These are phyloP conservation scores for Atrina japonica DNA, from an alignment of 2,888 invertebrate genomes.

Conservation along the genomic window DNA sequence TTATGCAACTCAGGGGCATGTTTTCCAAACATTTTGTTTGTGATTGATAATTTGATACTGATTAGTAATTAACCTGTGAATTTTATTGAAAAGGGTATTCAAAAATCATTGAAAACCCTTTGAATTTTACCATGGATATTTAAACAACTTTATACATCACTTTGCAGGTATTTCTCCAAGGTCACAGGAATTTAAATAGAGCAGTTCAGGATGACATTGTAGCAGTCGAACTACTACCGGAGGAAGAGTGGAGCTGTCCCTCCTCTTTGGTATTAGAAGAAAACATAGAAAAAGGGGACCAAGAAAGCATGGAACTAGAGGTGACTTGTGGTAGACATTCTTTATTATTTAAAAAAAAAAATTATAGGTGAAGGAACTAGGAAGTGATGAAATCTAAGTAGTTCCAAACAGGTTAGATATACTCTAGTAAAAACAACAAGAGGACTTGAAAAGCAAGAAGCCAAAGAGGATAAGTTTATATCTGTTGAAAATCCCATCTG, in stretches of 20 bases:
- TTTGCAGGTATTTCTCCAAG: conserved; percentile 76
- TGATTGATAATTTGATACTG: no score
- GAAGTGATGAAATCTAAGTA: no score
- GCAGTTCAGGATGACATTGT: conserved; percentile 97
- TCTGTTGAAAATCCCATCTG: no score
- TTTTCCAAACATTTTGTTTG: no score
- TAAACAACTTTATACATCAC: conserved; percentile 4
- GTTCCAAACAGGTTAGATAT: no score
- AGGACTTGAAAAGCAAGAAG: no score
- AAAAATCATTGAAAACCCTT: not conserved
- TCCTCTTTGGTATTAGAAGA: conserved; percentile 85
- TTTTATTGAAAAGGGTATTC: not conserved
- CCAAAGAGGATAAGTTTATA: no score
- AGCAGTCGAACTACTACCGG: conserved; percentile 92
- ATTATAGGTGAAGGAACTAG: no score
- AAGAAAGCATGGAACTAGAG: conserved; percentile 73
- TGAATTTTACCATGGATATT: not conserved
- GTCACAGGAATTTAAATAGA: conserved; percentile 86
- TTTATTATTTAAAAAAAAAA: no score
- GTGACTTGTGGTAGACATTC: no score
- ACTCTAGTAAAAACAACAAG: no score
- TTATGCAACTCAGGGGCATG: no score
- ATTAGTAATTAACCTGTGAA: not conserved
- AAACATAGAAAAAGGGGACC: conserved; percentile 80
- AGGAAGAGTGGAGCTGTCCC: conserved; percentile 94